Percentiles rank a stretch among this genome's conserved stretches.
Conservation (phyloP, 2,797 vertebrate genomes). For the Bovichtus diacanthus region DNA sequence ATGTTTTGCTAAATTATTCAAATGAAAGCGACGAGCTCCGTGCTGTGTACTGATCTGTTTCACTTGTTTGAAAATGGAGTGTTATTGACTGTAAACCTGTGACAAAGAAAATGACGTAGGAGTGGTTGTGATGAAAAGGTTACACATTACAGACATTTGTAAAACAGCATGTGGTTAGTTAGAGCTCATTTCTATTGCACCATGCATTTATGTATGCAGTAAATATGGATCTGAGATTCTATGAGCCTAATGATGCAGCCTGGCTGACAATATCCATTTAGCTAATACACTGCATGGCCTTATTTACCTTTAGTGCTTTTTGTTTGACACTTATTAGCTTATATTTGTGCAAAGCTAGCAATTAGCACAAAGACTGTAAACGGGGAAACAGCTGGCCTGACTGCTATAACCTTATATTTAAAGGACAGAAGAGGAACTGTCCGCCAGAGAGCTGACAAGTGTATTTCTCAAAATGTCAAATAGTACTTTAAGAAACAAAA, state of each 20-base stretch:
- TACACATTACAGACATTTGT: slow-evolving; percentile 14
- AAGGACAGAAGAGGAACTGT: not conserved
- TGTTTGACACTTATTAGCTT: not conserved
- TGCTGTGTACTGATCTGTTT: slow-evolving; percentile 8
- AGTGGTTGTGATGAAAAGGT: slow-evolving; percentile 17
- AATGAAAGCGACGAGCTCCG: slow-evolving; percentile 60
- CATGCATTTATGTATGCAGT: slow-evolving; percentile 26
- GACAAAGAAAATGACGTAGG: slow-evolving; percentile 33
- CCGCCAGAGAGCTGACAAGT: not conserved
- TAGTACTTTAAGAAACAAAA: not conserved
- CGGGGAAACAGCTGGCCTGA: not conserved
- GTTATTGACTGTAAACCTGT: slow-evolving; percentile 30
- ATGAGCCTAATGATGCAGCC: slow-evolving; percentile 22
- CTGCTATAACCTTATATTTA: not conserved
- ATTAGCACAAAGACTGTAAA: not conserved
- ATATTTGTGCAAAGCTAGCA: not conserved
- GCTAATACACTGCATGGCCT: slow-evolving; percentile 16
- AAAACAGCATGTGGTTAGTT: slow-evolving; percentile 7
- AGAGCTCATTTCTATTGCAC: slow-evolving; percentile 8
- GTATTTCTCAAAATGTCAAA: not conserved
- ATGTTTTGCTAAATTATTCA: slow-evolving; percentile 74
- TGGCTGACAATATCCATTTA: slow-evolving; percentile 13
- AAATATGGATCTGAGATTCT: slow-evolving; percentile 55
- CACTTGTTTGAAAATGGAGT: slow-evolving; percentile 19
- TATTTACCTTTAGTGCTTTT: slow-evolving; percentile 3